phyloP scores from a whole-genome alignment of 2,888 invertebrate species.

The Callosobruchus maculatus region DNA sequence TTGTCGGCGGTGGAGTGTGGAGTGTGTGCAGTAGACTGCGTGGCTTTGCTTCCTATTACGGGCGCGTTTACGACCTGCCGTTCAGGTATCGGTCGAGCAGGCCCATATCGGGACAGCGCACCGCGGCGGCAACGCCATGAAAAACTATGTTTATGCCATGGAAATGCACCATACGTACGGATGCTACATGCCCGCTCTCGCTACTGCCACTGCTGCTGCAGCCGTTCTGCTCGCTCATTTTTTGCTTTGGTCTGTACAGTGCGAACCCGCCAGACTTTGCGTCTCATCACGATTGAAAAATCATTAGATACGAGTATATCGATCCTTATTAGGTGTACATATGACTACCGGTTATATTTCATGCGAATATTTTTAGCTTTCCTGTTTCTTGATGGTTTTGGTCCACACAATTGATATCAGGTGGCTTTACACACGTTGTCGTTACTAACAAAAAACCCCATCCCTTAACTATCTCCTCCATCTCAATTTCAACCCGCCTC shows the following conservation, averaged over 20 bases:
- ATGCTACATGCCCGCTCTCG: background rate
- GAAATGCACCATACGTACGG: slow-evolving; percentile 30
- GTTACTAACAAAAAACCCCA: no score
- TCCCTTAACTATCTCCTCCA: no score
- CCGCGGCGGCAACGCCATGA: slow-evolving; percentile 27
- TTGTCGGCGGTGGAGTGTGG: no score
- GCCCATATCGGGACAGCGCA: slow-evolving; percentile 42
- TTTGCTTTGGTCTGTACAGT: slow-evolving; percentile 16
- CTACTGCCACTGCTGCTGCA: slow-evolving; percentile 32
- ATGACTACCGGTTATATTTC: no score
- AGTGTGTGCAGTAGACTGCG: slow-evolving; percentile 41
- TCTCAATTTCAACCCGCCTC: no score
- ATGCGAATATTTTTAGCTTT: no score
- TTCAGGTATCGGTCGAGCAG: slow-evolving; percentile 28
- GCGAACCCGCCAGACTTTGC: slow-evolving; percentile 15
- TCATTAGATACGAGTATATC: slow-evolving; percentile 9
- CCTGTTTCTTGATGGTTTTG: no score
- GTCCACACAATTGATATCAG: no score
- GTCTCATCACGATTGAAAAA: slow-evolving; percentile 11
- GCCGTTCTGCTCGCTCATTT: slow-evolving; percentile 27
- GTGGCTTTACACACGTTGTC: no score
- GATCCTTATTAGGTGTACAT: background rate
- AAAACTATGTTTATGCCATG: slow-evolving; percentile 46
- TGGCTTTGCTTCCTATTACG: slow-evolving; percentile 50
- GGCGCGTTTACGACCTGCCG: slow-evolving; percentile 39